Evolutionary conservation across 2,113 vertebrate genomes (phyloP), one percentile per base, ranked within the genome.

Genomic region (Vulpes ferrilata): DNA sequence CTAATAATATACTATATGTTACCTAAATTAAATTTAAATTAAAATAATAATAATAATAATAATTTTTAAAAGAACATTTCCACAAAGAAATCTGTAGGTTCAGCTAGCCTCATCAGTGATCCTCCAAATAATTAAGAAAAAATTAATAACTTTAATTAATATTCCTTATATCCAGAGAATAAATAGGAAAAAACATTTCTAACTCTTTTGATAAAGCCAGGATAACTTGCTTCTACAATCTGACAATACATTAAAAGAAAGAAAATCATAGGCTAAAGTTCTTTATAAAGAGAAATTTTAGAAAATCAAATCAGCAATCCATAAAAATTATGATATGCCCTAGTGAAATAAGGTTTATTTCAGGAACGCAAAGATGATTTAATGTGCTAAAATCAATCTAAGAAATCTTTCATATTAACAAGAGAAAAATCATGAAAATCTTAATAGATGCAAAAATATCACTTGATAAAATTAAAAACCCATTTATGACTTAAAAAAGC

Each of bases 331-430:
- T 74, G 43, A 74, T 57, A 89, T 32, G 64, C 27, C 22, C 60
- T 69, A 69, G 86, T 91, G 71, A 79, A 79, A 43, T 78, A 69
- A 53, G 9, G 12, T 69, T 90, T 95, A 90, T 95, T 84, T 95
- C 38, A 69, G 67, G 25, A 82, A 74, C 48, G 25, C 51, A 48
- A 2, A 79, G 38, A 79, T 84, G 51, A 78, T 35, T 90, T 78
- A 78, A 85, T 62, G 78, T 69, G 67, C 22, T 78, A 85, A 91
- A 95, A 95, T 90, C 30, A 53, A 30, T 32, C 38, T 69, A 85
- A 79, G 60, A 69, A 95, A 85, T 78, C 51, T 19, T 94, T 94
- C 73, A n/a, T 65, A 51, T 69, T 79, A 91, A 74, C 65, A 89
- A 73, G 13, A 73, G 6, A 20, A 82, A 83, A 82, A 69, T 15